phyloP scores from a whole-genome alignment of 2,113 vertebrate genomes.

The Acanthochromis polyacanthus region DNA sequence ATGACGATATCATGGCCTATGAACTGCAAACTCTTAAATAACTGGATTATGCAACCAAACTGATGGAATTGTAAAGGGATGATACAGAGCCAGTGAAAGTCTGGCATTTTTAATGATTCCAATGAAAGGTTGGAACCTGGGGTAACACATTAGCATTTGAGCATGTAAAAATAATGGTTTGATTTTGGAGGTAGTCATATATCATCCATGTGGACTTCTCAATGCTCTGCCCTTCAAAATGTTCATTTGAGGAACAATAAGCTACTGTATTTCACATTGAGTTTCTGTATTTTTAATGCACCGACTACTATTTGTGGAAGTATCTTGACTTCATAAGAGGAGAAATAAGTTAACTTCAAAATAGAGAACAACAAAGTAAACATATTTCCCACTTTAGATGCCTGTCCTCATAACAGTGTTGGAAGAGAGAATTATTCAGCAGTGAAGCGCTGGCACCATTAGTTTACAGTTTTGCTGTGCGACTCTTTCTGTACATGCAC shows the following conservation, averaged over 20 bases:
- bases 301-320: neutral
- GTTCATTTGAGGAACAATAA: neutral
- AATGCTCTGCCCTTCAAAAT: neutral
- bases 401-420: neutral
- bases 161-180: slow-evolving; percentile 18
- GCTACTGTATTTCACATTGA: neutral
- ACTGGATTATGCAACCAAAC: slow-evolving; percentile 13
- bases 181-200: neutral
- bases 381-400: neutral
- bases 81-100: slow-evolving; percentile 23
- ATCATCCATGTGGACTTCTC: neutral
- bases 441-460: neutral
- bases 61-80: slow-evolving; percentile 13
- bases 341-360: neutral
- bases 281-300: neutral
- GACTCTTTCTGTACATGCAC: neutral
- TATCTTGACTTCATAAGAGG: neutral
- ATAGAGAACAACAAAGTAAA: neutral
- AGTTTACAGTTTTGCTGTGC: neutral
- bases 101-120: slow-evolving; percentile 31
- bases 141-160: slow-evolving; percentile 10
- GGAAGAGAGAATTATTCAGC: neutral
- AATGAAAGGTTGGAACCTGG: slow-evolving; percentile 1
- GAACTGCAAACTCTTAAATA: slow-evolving; percentile 1
- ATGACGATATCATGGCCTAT: neutral